Conservation (phyloP, 2,888 invertebrate species). For the Hemistola chrysoprasaria region DNA sequence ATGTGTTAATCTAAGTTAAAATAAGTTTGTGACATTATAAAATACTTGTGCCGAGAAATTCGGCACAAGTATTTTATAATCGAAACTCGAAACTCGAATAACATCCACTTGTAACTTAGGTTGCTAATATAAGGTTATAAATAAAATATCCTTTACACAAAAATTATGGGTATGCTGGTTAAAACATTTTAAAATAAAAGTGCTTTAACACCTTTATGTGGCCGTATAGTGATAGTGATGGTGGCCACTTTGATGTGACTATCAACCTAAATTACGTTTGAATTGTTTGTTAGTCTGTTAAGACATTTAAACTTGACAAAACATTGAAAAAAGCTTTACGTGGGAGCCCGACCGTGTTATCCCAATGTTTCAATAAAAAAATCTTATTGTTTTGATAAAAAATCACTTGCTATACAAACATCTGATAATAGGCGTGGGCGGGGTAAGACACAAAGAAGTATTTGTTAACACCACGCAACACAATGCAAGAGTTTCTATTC, state of each 20-base stretch:
- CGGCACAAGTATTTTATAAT: no score
- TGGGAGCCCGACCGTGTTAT: slow-evolving; percentile 51
- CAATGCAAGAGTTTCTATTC: slow-evolving; percentile 72
- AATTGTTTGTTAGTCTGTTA: slow-evolving; percentile 48
- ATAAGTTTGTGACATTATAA: no score
- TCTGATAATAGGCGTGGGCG: slow-evolving; percentile 80
- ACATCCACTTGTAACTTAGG: no score
- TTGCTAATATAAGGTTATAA: no score
- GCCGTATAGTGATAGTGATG: no score
- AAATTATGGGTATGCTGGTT: no score
- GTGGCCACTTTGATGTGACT: slow-evolving; percentile 8
- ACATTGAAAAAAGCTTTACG: slow-evolving; percentile 49
- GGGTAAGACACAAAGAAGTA: slow-evolving; percentile 67
- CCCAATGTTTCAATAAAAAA: slow-evolving; percentile 53
- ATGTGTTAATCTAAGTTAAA: no score
- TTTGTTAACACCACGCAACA: slow-evolving; percentile 75
- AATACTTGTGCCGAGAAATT: no score
- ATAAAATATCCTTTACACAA: no score
- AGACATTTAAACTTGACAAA: slow-evolving; percentile 50
- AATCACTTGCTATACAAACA: slow-evolving; percentile 75
- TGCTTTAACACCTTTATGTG: no score
- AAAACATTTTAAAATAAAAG: no score
- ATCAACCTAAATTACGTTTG: slow-evolving; percentile 58
- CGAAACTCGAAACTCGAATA: no score
- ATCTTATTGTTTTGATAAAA: slow-evolving; percentile 80